These are phyloP conservation scores for Tinamus guttatus DNA, from an alignment of 2,113 vertebrate genomes.

Conservation along the genomic window DNA sequence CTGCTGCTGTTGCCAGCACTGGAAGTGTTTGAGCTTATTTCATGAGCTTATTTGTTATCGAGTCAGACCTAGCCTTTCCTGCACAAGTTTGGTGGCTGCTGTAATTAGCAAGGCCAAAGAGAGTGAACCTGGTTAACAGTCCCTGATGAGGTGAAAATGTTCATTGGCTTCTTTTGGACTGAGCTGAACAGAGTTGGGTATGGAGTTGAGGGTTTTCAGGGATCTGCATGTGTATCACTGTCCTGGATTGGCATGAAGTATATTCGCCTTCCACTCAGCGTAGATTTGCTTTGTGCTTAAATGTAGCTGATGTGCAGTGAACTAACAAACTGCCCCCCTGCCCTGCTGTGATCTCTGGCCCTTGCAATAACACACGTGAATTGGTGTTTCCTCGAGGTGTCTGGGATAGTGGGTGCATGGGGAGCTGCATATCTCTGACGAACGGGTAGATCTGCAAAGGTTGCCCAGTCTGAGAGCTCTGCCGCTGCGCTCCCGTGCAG, in stretches of 20 bases:
- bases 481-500: background rate
- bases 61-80: background rate
- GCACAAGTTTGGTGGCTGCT: background rate
- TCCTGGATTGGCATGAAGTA: background rate
- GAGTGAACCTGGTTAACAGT: background rate
- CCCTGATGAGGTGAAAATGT: background rate
- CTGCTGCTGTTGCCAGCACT: background rate
- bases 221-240: background rate
- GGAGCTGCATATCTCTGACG: background rate
- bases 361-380: background rate
- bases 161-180: background rate
- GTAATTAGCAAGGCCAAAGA: background rate
- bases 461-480: background rate
- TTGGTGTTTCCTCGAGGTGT: background rate
- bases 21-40: background rate
- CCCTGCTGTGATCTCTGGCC: background rate
- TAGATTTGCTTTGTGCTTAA: background rate
- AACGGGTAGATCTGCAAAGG: background rate
- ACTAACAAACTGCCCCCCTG: background rate
- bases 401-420: background rate
- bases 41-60: background rate
- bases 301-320: background rate
- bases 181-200: too few species aligned
- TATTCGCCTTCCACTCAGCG: background rate
- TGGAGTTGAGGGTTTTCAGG: background rate